These are phyloP conservation scores for Lasioglossum leucozonium DNA, from an alignment of 2,888 invertebrate genomes.

Conservation along the genomic window DNA sequence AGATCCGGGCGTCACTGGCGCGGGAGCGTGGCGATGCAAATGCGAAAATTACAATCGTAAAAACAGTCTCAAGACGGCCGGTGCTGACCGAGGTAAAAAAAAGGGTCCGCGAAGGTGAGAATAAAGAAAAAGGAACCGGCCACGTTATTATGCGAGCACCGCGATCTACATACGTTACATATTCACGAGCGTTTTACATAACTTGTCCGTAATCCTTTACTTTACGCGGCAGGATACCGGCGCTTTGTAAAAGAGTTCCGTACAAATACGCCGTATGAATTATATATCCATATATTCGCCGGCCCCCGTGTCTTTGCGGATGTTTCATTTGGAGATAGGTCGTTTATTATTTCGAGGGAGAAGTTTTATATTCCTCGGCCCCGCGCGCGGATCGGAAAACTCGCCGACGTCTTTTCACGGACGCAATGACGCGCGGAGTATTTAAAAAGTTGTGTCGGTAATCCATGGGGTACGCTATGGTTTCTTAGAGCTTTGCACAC, in stretches of 20 bases:
- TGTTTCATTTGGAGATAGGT: constrained; percentile 51
- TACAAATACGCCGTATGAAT: constrained; percentile 54
- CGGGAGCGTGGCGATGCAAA: constrained; percentile 24
- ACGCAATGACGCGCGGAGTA: constrained; percentile 31
- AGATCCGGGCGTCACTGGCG: constrained; percentile 2
- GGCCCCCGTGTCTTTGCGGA: constrained; percentile 22
- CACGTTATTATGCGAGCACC: constrained; percentile 62
- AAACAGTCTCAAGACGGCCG: constrained; percentile 39
- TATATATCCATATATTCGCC: constrained; percentile 32
- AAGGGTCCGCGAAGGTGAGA: constrained; percentile 60
- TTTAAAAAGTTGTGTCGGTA: constrained; percentile 24
- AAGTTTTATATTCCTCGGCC: constrained; percentile 1
- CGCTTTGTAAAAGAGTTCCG: constrained; percentile 48
- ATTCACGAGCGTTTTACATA: constrained; percentile 64
- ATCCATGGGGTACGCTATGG: not conserved
- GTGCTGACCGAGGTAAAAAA: not conserved
- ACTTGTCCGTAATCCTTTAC: constrained; percentile 65
- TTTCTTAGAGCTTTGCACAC: not conserved
- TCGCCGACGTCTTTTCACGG: not conserved
- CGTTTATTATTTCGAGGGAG: constrained; percentile 43
- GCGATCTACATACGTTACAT: constrained; percentile 69
- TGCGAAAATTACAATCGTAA: constrained; percentile 41
- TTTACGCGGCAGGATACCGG: constrained; percentile 57
- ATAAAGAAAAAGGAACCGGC: constrained; percentile 60
- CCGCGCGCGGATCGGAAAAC: not conserved